Conservation (phyloP, 2,113 vertebrate species). For the Coracopsis vasa region DNA sequence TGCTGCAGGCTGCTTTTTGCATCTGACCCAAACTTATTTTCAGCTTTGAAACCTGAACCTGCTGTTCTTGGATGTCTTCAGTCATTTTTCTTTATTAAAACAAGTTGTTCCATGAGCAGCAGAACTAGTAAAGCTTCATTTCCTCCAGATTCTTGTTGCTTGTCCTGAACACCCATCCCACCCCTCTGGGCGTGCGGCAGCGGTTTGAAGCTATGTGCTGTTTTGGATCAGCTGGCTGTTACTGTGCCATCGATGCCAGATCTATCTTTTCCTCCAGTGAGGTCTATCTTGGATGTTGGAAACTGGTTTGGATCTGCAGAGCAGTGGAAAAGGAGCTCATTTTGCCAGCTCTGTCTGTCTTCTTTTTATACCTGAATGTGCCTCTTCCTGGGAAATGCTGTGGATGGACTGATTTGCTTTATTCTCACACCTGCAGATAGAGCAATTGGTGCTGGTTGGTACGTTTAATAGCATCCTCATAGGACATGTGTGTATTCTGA, state of each 20-base stretch:
- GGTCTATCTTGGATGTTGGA: background rate
- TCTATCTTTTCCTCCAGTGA: background rate
- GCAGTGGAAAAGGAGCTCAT: background rate
- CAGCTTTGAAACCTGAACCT: conserved; percentile 69
- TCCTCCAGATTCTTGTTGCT: background rate
- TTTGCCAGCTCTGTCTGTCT: background rate
- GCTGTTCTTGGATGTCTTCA: conserved; percentile 57
- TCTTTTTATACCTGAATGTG: background rate
- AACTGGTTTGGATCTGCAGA: background rate
- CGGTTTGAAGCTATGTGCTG: background rate
- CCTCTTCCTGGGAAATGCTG: background rate
- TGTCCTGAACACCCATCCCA: background rate
- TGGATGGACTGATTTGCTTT: accelerated
- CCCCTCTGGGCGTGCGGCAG: background rate
- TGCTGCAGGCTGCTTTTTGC: conserved; percentile 66
- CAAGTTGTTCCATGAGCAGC: conserved; percentile 45
- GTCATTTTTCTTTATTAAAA: conserved; percentile 61
- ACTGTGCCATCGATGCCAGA: background rate
- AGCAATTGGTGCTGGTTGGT: background rate
- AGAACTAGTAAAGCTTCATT: conserved; percentile 61
- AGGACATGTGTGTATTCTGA: accelerated
- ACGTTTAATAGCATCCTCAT: background rate
- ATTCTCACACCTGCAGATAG: background rate
- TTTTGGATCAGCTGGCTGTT: background rate
- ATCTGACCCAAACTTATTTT: conserved; percentile 68